Evolutionary conservation across 1,140 invertebrate species (phyloP), one percentile per base, ranked within the genome.

Genomic region (Brachionus asplanchnoidis): DNA sequence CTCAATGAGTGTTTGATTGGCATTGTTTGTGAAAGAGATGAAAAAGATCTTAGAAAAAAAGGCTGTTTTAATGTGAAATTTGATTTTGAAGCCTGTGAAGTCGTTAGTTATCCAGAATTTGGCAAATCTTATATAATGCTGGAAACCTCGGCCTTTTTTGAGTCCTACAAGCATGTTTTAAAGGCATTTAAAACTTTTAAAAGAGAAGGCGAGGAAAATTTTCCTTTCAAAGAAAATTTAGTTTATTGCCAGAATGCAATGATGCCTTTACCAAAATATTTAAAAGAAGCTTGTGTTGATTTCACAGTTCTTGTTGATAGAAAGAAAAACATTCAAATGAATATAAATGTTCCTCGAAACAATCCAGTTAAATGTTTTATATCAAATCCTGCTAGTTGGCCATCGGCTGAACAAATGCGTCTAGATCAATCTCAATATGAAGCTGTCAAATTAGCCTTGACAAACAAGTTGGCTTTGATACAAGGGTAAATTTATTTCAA

Each of bases 381-480:
- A 4, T 68, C 70, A 23, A 66, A 68, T 73, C n/a, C 12, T n/a
- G 77, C 86, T 56, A 12, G 32, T 26, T 89, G 89, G 87, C 87
- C 90, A 1, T 50, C 85, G 11, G 75, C 85, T 26, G 78, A 86
- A 4, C 66, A 82, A 65, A 82, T 82, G 53, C 44, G 36, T 28
- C 70, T 91, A 20, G 90, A 92, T 87, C 84, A 86, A 5, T 89
- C 89, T 12, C 91, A 92, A 86, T 87, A 86, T 75, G 84, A 87
- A 83, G 92, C 92, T 6, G 77, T 92, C 26, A 85, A 88, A 77
- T 86, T 85, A 7, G 90, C 90, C 7, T 86, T 92, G 1, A 90
- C 88, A 23, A 89, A 89, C 80, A 90, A 91, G 85, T 79, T 92
- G n/a, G 89, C 92, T 4, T 89, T 96, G 2, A 95, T 95, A 85